Evolutionary conservation across 1,140 invertebrate species (phyloP).

Genomic region (Mizuhopecten yessoensis): DNA sequence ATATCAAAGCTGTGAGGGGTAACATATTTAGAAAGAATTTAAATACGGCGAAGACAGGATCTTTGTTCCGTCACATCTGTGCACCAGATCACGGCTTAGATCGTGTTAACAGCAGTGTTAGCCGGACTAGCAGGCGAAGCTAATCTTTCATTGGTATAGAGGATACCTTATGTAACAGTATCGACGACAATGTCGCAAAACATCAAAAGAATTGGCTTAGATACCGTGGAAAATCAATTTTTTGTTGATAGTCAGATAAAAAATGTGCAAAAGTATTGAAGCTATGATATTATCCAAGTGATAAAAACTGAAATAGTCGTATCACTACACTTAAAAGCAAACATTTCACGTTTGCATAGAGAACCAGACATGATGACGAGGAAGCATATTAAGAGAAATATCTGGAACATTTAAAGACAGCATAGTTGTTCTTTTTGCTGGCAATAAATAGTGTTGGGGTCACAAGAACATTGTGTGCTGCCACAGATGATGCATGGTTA

Average conservation of each 20-base stretch:
- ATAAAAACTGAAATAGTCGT: too few species aligned
- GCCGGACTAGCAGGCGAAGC: background rate
- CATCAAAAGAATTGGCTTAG: background rate
- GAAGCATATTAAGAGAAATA: too few species aligned
- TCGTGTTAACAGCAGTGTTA: background rate
- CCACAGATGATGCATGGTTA: too few species aligned
- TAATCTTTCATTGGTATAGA: background rate
- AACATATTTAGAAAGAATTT: constrained; percentile 29
- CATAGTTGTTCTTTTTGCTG: too few species aligned
- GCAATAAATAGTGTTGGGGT: too few species aligned
- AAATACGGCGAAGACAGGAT: constrained; percentile 29
- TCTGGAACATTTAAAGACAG: too few species aligned
- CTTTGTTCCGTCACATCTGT: constrained; percentile 24
- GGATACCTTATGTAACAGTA: background rate
- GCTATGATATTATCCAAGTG: background rate
- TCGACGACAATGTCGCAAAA: background rate
- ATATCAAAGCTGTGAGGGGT: constrained; percentile 31
- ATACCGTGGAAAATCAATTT: background rate
- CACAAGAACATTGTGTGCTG: too few species aligned
- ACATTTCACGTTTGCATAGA: too few species aligned
- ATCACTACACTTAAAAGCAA: background rate
- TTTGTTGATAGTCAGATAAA: background rate
- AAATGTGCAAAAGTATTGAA: background rate
- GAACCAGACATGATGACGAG: too few species aligned
- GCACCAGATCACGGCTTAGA: constrained; percentile 23